Conservation (phyloP, 2,888 invertebrate genomes). For the Agonopterix arenella region DNA sequence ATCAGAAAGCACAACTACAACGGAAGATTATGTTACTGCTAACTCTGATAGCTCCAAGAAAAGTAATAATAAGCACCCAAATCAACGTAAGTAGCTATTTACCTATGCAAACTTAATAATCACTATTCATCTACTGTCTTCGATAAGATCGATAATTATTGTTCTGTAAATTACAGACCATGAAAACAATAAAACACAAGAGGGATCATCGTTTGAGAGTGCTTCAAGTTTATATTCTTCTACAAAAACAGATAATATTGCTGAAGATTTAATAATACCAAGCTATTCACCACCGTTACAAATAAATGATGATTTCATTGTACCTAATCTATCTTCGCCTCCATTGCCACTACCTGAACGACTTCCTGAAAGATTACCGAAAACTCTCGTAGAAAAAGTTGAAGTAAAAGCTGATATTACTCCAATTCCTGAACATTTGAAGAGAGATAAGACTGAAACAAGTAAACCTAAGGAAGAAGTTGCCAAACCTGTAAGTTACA, state of each 20-base stretch:
- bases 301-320: constrained; percentile 67
- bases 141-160: constrained; percentile 4
- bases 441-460: constrained; percentile 70
- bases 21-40: constrained; percentile 92
- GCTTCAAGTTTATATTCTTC: constrained; percentile 88
- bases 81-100: constrained; percentile 54
- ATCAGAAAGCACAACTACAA: constrained; percentile 91
- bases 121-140: background rate
- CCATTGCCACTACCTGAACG: constrained; percentile 64
- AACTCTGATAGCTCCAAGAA: constrained; percentile 85
- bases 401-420: constrained; percentile 62
- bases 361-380: constrained; percentile 25
- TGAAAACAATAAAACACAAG: constrained; percentile 78
- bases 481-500: constrained; percentile 35
- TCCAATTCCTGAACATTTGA: constrained; percentile 43
- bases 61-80: constrained; percentile 69
- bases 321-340: constrained; percentile 62
- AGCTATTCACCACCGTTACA: constrained; percentile 77
- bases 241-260: constrained; percentile 82
- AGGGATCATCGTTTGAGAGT: constrained; percentile 92
- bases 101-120: background rate
- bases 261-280: constrained; percentile 80
- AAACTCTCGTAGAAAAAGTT: constrained; percentile 51
- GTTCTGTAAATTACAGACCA: constrained; percentile 52
- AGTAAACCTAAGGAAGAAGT: constrained; percentile 51